Base-by-base conservation (phyloP, 2,113 vertebrate genomes). In the Pyxicephalus adspersus region DNA sequence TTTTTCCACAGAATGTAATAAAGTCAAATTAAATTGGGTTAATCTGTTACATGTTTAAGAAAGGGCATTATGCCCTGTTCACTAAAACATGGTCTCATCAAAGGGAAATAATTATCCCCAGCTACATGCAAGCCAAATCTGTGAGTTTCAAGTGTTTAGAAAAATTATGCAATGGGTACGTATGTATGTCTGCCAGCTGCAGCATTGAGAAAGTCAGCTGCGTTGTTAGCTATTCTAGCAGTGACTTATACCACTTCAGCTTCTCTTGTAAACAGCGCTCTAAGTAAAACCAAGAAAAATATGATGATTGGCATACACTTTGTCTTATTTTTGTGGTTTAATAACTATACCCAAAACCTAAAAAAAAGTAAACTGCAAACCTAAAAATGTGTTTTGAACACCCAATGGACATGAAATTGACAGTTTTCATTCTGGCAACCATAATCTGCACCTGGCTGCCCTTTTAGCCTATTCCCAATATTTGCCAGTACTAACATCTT, bases 261-360 rank as follows among this genome's bases (percentile, higher is more conserved):
- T 31, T 11, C n/a, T 23, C 55, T 23, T 19, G 51, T 54, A 51
- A 66, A 22, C 76, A 45, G 63, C 19, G 19, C 3, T 28, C 19
- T 2, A 34, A 64, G 66, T 52, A 51, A 45, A 26, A 50, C 66
- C 66, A 70, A 70, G 15, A 26, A n/a, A 70, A 51, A 70, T 70
- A 70, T 70, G 8, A 50, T 2, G 22, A 19, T 70, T 70, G 23
- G n/a, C 38, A 52, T 52, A 15, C 15, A 3, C 22, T 22, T 23
- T 52, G 23, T 1, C 16, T 23, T 70, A 15, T 26, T 18, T 51
- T n/a, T 70, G 1, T 17, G 5, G 16, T 25, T 17, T 25, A 52
- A 18, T 26, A 7, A 6, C 25, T 2, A 70, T 22, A 0, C 29
- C 29, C 31, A 66, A 4, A 13, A 45, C 20, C 26, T 66, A 11